Evolutionary conservation across 2,888 invertebrate species (phyloP), one percentile per base, ranked within the genome.

Genomic region (Fragum whitleyi): DNA sequence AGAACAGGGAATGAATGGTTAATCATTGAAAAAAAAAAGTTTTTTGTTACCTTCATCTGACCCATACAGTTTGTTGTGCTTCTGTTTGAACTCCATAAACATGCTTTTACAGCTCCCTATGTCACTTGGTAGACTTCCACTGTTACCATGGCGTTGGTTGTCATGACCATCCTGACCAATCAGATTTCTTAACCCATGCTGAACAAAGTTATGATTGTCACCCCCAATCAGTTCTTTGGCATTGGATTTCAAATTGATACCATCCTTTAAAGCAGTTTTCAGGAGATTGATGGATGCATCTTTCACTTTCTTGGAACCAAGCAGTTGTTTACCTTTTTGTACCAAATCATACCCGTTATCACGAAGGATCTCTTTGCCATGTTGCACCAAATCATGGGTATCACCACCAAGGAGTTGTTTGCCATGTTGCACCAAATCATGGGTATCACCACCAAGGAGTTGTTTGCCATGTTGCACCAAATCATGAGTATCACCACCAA

Each of bases 21-120:
- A n/a, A n/a, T n/a, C n/a, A n/a, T n/a, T n/a, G n/a, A n/a, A n/a
- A n/a, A n/a, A n/a, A n/a, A n/a, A n/a, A n/a, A n/a, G n/a, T n/a
- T n/a, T n/a, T n/a, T n/a, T n/a, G n/a, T 19, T 32, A 65, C 65
- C 65, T 42, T 42, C 42, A 6, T 42, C n/a, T 14, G 23, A 23
- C 36, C 61, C 74, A 80, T 90, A 90, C 23, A 81, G 68, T 77
- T 96, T 96, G 65, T 95, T 95, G 91, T 96, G 94, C 57, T 93
- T 93, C 0, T 81, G 85, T 51, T 95, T 92, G 86, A 95, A 96
- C 55, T 93, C 87, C 23, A 77, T 69, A 68, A 90, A 90, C 82
- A 86, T 83, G 61, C 62, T 79, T n/a, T 39, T 59, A 51, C 85
- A 79, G n/a, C 71, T 42, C 21, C 36, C 47, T 0, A n/a, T n/a